phyloP scores from a whole-genome alignment of 2,797 vertebrate genomes.

The Emydoidea blandingii region DNA sequence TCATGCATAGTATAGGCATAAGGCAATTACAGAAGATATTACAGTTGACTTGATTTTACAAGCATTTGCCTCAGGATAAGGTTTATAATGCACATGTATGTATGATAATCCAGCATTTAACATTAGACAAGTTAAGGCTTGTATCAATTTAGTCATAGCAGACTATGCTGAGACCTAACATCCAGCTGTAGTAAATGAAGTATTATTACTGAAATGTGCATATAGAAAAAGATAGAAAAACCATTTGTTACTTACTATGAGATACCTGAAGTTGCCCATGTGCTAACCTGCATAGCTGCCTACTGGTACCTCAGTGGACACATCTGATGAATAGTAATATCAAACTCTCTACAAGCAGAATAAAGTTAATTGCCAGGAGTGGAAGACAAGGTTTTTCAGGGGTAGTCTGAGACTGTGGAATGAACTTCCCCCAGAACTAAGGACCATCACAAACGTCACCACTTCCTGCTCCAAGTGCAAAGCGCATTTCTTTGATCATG shows the following conservation, averaged over 20 bases:
- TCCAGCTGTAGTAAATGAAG: neutral
- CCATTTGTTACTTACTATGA: neutral
- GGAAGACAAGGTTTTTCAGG: neutral
- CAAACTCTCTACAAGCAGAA: neutral
- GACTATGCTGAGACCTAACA: neutral
- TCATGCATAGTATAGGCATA: rapidly evolving
- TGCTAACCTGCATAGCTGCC: neutral
- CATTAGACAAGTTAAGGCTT: neutral
- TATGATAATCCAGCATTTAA: rapidly evolving
- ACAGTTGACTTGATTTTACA: rapidly evolving
- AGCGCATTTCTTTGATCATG: neutral
- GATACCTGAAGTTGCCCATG: neutral
- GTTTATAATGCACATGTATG: rapidly evolving
- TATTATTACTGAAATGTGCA: neutral
- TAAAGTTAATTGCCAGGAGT: neutral
- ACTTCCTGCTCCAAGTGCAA: neutral
- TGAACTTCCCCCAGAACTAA: neutral
- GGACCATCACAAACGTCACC: neutral
- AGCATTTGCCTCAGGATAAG: neutral
- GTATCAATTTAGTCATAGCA: neutral
- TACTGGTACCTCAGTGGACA: rapidly evolving
- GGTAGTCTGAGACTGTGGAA: neutral
- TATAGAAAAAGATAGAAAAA: neutral
- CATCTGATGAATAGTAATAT: neutral
- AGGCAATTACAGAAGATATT: neutral